Conservation (phyloP, 2,113 vertebrate species). For the Petaurus breviceps region DNA sequence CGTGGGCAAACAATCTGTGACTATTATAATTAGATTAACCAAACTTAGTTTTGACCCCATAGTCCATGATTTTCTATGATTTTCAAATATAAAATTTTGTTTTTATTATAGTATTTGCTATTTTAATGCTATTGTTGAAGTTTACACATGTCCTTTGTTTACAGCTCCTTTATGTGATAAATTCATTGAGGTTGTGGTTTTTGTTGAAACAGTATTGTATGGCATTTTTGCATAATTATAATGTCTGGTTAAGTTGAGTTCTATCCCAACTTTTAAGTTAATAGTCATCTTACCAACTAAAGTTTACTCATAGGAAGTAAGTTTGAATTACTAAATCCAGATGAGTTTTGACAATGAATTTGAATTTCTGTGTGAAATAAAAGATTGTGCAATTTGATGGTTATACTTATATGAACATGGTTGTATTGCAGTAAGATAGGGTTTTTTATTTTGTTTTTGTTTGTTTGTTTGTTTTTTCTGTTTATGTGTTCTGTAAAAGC, state of each 20-base stretch:
- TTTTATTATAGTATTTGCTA: constrained; percentile 73
- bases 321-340: constrained; percentile 80
- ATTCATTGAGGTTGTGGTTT: constrained; percentile 74
- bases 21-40: constrained; percentile 51
- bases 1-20: constrained; percentile 67
- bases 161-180: constrained; percentile 76
- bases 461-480: too few species aligned
- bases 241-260: constrained; percentile 67
- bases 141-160: constrained; percentile 75
- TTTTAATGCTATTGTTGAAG: constrained; percentile 78
- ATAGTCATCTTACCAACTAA: constrained; percentile 77
- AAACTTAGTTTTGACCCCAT: constrained; percentile 63
- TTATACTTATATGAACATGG: constrained; percentile 61
- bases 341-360: constrained; percentile 73
- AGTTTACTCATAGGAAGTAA: constrained; percentile 81
- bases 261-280: constrained; percentile 72
- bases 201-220: constrained; percentile 82
- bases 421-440: constrained; percentile 47
- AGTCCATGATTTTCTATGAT: constrained; percentile 49
- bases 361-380: constrained; percentile 53
- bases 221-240: constrained; percentile 70
- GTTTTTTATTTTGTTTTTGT: too few species aligned
- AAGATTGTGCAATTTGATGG: constrained; percentile 70
- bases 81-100: constrained; percentile 47
- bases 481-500: constrained; percentile 73